Evolutionary conservation across 2,797 vertebrate species (phyloP).

Genomic region (Microtus obscurus): DNA sequence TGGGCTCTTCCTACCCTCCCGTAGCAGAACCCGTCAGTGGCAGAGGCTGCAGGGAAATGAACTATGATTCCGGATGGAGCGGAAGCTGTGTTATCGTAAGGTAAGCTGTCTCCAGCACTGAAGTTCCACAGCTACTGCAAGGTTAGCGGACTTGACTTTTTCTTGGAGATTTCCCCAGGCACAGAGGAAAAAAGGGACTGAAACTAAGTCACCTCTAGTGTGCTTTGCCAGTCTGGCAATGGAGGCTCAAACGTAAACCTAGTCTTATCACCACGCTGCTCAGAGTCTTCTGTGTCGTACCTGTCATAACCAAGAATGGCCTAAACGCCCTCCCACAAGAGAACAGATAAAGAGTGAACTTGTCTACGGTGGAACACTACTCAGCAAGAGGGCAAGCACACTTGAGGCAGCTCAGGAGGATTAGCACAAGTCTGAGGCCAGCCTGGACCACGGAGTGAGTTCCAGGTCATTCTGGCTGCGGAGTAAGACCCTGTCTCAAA

Average conservation of each 20-base stretch:
- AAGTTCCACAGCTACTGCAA: neutral
- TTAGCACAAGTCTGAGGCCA: too few relatives aligned
- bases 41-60: neutral
- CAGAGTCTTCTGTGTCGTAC: neutral
- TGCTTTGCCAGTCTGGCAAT: neutral
- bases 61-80: neutral
- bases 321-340: neutral
- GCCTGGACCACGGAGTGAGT: neutral
- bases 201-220: neutral
- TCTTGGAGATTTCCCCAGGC: slow-evolving; percentile 15
- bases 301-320: neutral
- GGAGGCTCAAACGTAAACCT: neutral
- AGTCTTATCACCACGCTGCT: neutral
- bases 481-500: neutral
- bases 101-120: neutral
- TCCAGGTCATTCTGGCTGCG: neutral
- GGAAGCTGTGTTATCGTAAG: neutral
- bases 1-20: neutral
- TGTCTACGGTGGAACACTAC: neutral
- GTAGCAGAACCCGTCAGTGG: neutral
- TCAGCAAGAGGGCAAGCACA: neutral
- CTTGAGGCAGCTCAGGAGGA: neutral
- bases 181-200: neutral
- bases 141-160: slow-evolving; percentile 1
- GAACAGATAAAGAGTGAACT: neutral